A percentile compares a stretch with the other conserved stretches of the same genome.
Evolutionary conservation across 2,888 invertebrate species (phyloP).

Genomic region (Leptarthrus brevirostris): DNA sequence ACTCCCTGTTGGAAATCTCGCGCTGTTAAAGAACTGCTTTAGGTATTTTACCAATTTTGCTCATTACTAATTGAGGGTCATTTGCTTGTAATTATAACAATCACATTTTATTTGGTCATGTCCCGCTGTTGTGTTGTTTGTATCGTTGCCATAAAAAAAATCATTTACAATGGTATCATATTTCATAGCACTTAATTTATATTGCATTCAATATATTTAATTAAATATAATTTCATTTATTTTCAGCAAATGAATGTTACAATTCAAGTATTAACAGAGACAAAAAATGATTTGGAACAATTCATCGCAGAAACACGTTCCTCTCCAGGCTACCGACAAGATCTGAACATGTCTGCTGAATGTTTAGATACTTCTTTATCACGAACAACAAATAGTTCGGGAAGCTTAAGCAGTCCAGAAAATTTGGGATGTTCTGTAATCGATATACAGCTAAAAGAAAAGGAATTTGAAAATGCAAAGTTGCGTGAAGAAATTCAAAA

Average conservation of each 20-base stretch:
- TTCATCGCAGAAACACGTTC: constrained; percentile 61
- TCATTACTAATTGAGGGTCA: too few relatives aligned
- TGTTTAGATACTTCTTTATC: constrained; percentile 59
- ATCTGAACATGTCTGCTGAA: constrained; percentile 61
- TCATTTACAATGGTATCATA: too few relatives aligned
- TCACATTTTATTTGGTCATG: too few relatives aligned
- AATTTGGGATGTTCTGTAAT: constrained; percentile 63
- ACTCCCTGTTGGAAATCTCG: too few relatives aligned
- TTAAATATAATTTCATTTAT: too few relatives aligned
- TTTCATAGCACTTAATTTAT: too few relatives aligned
- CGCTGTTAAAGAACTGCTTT: too few relatives aligned
- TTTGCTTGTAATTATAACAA: too few relatives aligned
- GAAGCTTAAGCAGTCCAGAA: constrained; percentile 61
- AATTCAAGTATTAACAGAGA: constrained; percentile 58
- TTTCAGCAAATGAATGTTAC: constrained; percentile 56
- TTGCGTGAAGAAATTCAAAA: constrained; percentile 56
- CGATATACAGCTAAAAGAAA: constrained; percentile 65
- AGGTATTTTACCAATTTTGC: too few relatives aligned
- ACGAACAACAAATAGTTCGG: constrained; percentile 57
- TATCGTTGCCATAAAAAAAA: too few relatives aligned
- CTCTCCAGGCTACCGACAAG: constrained; percentile 51
- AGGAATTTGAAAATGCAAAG: constrained; percentile 61
- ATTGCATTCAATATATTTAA: too few relatives aligned
- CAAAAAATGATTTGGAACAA: constrained; percentile 61
- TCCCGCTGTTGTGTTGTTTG: too few relatives aligned